A percentile compares a stretch with the other conserved stretches of the same genome.
These are phyloP conservation scores for Micoletzkya japonica DNA, from an alignment of 2,888 invertebrate species.

Conservation along the genomic window DNA sequence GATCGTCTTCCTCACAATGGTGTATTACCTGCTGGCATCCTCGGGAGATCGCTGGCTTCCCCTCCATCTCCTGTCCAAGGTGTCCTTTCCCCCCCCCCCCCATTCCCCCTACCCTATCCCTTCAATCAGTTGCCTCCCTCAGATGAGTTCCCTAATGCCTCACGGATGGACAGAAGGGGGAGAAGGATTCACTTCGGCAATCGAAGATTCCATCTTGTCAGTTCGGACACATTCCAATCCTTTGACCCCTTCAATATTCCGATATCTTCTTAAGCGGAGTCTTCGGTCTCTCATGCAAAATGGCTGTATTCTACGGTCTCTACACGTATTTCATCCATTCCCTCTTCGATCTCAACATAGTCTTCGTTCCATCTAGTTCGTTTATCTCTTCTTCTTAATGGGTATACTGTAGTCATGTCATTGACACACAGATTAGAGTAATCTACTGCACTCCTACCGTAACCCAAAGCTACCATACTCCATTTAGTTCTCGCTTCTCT, in stretches of 20 bases:
- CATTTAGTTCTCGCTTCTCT: slow-evolving; percentile 81
- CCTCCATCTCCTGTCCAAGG: slow-evolving; percentile 68
- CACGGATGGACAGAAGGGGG: slow-evolving; percentile 5
- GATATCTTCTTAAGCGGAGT: slow-evolving; percentile 75
- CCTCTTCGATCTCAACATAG: slow-evolving; percentile 87
- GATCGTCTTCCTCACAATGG: slow-evolving; percentile 93
- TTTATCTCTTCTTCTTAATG: neutral
- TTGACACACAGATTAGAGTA: neutral
- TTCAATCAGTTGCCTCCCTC: slow-evolving; percentile 6
- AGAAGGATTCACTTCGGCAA: slow-evolving; percentile 63
- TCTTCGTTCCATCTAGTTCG: slow-evolving; percentile 74
- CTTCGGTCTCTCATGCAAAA: slow-evolving; percentile 91
- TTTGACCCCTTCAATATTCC: neutral
- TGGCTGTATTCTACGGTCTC: slow-evolving; percentile 92
- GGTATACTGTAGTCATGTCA: neutral
- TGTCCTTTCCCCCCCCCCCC: slow-evolving; percentile 24
- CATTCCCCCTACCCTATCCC: neutral
- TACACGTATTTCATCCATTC: slow-evolving; percentile 98
- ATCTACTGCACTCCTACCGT: neutral
- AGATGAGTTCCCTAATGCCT: slow-evolving; percentile 14
- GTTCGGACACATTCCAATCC: slow-evolving; percentile 20
- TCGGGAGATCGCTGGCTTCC: slow-evolving; percentile 87
- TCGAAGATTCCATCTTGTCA: slow-evolving; percentile 68
- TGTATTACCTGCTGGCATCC: slow-evolving; percentile 90
- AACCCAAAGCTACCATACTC: neutral